phyloP scores from a whole-genome alignment of 2,113 vertebrate species.

The Sclerurus mexicanus region DNA sequence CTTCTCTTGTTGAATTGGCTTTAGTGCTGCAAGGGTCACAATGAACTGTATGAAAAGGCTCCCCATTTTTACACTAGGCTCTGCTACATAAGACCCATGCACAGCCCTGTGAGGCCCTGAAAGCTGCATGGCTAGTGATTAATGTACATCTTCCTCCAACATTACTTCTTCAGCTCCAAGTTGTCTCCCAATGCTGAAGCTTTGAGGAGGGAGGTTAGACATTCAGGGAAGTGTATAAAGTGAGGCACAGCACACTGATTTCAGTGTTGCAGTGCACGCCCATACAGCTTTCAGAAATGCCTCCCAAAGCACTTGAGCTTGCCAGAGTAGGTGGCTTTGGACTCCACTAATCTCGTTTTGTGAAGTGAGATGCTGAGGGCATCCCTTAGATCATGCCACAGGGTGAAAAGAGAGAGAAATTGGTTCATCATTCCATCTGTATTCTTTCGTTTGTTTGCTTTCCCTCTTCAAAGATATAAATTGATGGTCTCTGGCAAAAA shows the following conservation, averaged over 20 bases:
- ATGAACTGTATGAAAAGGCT: not conserved
- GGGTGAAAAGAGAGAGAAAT: slow-evolving; percentile 1
- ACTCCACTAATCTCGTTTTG: not conserved
- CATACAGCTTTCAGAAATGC: not conserved
- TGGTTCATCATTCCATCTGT: not conserved
- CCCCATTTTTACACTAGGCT: not conserved
- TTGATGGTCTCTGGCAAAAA: not conserved
- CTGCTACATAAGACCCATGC: not conserved
- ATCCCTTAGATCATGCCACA: not conserved
- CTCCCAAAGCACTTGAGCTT: not conserved
- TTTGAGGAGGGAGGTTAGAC: not conserved
- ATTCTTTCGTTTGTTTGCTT: not conserved
- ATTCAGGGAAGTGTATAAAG: not conserved
- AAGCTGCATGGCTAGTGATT: not conserved
- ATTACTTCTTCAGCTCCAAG: not conserved
- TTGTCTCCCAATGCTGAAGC: not conserved
- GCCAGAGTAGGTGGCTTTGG: not conserved
- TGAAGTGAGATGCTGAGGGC: not conserved
- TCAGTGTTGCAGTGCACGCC: not conserved
- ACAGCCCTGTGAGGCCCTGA: not conserved
- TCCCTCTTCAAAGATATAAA: not conserved
- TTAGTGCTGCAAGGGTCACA: not conserved
- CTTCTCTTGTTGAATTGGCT: not conserved
- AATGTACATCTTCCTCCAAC: accelerated
- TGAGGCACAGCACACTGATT: not conserved